Percentiles rank a stretch among this genome's conserved stretches.
phyloP scores from a whole-genome alignment of 53 echinoderm and acorn worm species.

The Arbacia lixula region DNA sequence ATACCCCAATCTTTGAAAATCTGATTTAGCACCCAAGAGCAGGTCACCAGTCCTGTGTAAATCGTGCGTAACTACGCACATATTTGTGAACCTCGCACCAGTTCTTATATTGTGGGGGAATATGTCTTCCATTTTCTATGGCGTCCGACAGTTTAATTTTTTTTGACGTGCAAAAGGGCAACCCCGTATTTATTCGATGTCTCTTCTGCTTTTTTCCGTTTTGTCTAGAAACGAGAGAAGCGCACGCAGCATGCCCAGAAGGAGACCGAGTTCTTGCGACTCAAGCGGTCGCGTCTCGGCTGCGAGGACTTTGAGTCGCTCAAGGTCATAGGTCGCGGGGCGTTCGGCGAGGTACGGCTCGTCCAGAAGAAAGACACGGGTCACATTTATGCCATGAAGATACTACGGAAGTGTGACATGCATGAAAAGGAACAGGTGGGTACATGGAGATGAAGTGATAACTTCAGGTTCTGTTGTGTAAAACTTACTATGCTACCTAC shows the following conservation, averaged over 20 bases:
- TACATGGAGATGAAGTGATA: not conserved
- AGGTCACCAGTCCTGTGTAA: too few relatives aligned
- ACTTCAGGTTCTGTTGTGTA: too few relatives aligned
- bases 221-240: slow-evolving; percentile 87
- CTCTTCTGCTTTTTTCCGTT: not conserved
- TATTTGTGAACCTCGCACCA: too few relatives aligned
- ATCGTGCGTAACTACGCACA: too few relatives aligned
- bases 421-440: slow-evolving; percentile 98
- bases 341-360: slow-evolving; percentile 97
- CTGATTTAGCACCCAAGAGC: too few relatives aligned
- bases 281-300: slow-evolving; percentile 94
- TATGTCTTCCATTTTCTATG: too few relatives aligned
- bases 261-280: slow-evolving; percentile 93
- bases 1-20: too few relatives aligned
- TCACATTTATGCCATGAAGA: slow-evolving; percentile 99
- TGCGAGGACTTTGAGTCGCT: slow-evolving; percentile 98
- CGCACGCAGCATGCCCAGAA: slow-evolving; percentile 95
- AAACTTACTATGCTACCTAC: too few relatives aligned
- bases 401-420: slow-evolving; percentile 97
- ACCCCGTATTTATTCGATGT: too few relatives aligned
- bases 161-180: too few relatives aligned
- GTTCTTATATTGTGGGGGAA: too few relatives aligned
- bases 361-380: slow-evolving; percentile 99
- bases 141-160: too few relatives aligned
- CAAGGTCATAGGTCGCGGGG: slow-evolving; percentile 98